Evolutionary conservation across 2,888 invertebrate species (phyloP), one percentile per base, ranked within the genome.

Genomic region (Synanthedon vespiformis): DNA sequence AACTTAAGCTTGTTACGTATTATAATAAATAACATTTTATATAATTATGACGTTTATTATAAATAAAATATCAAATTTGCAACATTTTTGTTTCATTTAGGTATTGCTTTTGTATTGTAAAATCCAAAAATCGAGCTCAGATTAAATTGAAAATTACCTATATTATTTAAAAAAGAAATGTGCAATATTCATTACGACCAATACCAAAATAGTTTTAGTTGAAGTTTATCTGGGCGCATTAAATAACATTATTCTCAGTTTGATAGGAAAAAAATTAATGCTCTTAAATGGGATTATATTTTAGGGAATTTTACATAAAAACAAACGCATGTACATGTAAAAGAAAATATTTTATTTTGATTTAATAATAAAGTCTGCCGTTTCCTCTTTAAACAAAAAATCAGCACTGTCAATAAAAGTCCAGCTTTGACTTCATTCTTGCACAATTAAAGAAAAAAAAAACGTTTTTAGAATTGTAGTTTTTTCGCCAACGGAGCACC

Each of bases 401-500:
- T 16, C 34, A 10, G 6, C 34, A 34, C 1, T 34, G 34, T 34
- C 34, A 41, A 44, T 48, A 44, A 51, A 58, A 60, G 58, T 53
- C 56, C 57, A 50, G 57, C 59, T 59, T 57, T 50, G 55, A 52
- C 52, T 22, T 22, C 50, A 53, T 54, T 55, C 48, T 56, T 13
- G 14, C 14, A 44, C 14, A 44, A n/a, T 5, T 41, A 6, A 53
- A 40, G 40, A 50, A 34, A 22, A 50, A 34, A 22, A 14, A 40
- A 49, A 50, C 34, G 22, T 6, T 4, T 51, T 81, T 79, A 92
- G 84, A 92, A 92, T 69, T 92, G 90, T 61, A 93, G 84, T 72
- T 90, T 88, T 70, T 93, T 92, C 3, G 92, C 90, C 57, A 92
- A 77, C 34, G 90, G 89, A 44, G 89, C 92, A 51, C 93, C 92